Percentiles rank a stretch among this genome's conserved stretches.
phyloP scores from a whole-genome alignment of 1,140 invertebrate species.

The Drosophila biarmipes region DNA sequence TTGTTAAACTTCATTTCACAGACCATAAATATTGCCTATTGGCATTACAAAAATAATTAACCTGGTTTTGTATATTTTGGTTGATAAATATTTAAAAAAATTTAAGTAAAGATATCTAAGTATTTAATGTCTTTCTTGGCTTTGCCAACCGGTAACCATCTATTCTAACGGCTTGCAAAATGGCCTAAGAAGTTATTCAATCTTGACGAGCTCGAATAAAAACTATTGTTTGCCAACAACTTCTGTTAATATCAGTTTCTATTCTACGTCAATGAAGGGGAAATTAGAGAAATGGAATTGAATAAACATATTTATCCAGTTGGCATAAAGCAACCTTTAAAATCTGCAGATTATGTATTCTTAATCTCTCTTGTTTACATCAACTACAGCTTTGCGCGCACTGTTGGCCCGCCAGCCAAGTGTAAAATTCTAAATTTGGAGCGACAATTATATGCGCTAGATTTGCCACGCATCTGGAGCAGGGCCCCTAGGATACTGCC shows the following conservation, averaged over 20 bases:
- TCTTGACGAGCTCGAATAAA: neutral
- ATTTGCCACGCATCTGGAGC: slow-evolving; percentile 54
- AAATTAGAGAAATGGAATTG: neutral
- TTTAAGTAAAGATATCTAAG: neutral
- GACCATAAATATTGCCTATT: too few relatives aligned
- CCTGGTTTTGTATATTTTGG: neutral
- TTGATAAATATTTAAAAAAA: neutral
- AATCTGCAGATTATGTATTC: neutral
- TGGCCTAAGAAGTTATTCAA: neutral
- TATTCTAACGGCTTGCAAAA: neutral
- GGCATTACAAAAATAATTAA: too few relatives aligned
- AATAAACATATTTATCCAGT: neutral
- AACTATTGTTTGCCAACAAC: neutral
- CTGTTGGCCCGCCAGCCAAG: neutral
- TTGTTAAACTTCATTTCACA: too few relatives aligned
- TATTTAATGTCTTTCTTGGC: neutral
- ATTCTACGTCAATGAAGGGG: neutral
- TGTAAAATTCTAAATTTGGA: slow-evolving; percentile 27
- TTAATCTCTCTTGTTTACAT: slow-evolving; percentile 4
- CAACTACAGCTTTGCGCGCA: neutral
- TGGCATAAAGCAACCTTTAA: neutral
- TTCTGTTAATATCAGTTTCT: neutral
- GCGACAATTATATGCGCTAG: slow-evolving; percentile 46
- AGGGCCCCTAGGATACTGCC: neutral
- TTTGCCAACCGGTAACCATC: neutral